Evolutionary conservation across 1,140 invertebrate genomes (phyloP).

Genomic region (Lordiphosa clarofinis): DNA sequence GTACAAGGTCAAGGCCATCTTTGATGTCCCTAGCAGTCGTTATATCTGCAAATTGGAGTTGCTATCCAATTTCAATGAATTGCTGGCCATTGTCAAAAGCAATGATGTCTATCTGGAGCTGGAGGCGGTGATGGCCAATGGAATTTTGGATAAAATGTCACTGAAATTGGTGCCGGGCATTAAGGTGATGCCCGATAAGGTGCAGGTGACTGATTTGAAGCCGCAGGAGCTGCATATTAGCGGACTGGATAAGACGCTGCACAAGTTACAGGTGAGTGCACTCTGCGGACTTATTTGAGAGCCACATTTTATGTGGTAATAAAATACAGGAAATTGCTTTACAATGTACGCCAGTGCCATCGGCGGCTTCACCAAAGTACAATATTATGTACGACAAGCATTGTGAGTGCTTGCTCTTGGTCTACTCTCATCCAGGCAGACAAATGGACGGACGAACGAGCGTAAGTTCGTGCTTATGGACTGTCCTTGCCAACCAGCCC

Average conservation of each 20-base stretch:
- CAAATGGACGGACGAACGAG: constrained; percentile 14
- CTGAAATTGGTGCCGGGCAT: constrained; percentile 75
- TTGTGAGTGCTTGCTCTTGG: constrained; percentile 29
- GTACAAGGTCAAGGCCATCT: constrained; percentile 61
- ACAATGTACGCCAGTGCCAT: constrained; percentile 51
- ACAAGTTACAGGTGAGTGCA: constrained; percentile 71
- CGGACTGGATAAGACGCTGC: constrained; percentile 73
- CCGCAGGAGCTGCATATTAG: constrained; percentile 70
- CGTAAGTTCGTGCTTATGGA: constrained; percentile 37
- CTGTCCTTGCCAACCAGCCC: constrained; percentile 26
- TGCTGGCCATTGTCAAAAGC: constrained; percentile 58
- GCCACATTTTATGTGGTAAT: constrained; percentile 49
- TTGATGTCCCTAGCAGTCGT: constrained; percentile 47
- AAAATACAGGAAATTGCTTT: constrained; percentile 67
- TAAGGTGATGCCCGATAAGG: constrained; percentile 51
- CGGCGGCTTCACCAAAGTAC: constrained; percentile 43
- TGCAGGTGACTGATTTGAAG: constrained; percentile 52
- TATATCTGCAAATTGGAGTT: constrained; percentile 67
- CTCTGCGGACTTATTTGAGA: no score
- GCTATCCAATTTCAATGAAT: constrained; percentile 51
- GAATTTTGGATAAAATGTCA: constrained; percentile 65
- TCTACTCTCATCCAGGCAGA: constrained; percentile 7
- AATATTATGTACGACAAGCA: constrained; percentile 62
- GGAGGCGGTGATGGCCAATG: constrained; percentile 62
- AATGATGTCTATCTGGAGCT: constrained; percentile 68